These are phyloP conservation scores for Siderastrea radians DNA, from an alignment of 92 coral and sea anemone genomes.

Conservation along the genomic window DNA sequence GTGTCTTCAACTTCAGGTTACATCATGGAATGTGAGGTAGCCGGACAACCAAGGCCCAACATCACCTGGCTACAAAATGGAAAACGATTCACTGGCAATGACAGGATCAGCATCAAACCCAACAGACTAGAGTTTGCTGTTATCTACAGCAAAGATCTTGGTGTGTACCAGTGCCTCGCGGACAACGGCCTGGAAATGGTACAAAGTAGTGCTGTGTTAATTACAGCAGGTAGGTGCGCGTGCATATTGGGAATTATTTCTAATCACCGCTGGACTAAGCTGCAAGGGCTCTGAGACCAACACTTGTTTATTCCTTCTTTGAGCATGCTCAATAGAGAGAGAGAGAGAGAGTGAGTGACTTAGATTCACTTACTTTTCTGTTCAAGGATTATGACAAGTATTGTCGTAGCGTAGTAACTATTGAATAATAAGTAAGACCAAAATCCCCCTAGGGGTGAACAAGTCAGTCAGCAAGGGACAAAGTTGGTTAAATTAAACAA, in stretches of 20 bases:
- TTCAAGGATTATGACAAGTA: no score
- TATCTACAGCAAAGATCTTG: constrained; percentile 81
- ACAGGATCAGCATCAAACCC: constrained; percentile 66
- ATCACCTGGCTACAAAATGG: constrained; percentile 95
- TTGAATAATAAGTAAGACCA: no score
- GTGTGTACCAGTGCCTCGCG: constrained; percentile 95
- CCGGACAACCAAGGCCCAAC: constrained; percentile 88
- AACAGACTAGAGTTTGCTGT: constrained; percentile 64
- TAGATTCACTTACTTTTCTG: no score
- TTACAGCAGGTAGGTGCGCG: constrained; percentile 77
- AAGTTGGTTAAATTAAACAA: no score
- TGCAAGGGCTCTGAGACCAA: neutral
- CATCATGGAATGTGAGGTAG: constrained; percentile 82
- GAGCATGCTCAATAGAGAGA: no score
- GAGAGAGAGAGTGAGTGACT: no score
- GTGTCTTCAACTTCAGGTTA: constrained; percentile 32
- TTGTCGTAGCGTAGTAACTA: no score
- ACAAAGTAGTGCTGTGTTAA: constrained; percentile 89
- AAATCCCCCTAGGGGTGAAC: no score
- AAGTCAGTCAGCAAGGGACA: no score
- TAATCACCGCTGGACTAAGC: neutral
- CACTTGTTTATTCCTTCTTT: neutral
- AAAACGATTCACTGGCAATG: constrained; percentile 48
- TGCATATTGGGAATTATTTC: neutral
- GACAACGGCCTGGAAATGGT: constrained; percentile 87